These are phyloP conservation scores for Cisticola juncidis DNA, from an alignment of 2,113 vertebrate genomes.

Conservation along the genomic window DNA sequence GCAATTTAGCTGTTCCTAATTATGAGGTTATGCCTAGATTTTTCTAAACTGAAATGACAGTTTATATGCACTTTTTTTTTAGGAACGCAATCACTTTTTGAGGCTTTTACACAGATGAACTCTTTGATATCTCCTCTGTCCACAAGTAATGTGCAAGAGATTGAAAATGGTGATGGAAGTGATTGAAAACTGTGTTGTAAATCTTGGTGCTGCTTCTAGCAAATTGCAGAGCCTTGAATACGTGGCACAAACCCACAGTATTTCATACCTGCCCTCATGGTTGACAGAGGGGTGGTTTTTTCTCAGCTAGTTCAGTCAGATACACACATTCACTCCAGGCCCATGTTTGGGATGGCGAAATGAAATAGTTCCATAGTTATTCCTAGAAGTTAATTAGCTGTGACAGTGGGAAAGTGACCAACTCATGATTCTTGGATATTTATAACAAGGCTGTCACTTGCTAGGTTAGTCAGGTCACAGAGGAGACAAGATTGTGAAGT, in stretches of 20 bases:
- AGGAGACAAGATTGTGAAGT: slow-evolving; percentile 54
- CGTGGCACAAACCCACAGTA: not conserved
- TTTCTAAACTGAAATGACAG: not conserved
- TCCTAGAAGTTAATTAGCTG: slow-evolving; percentile 73
- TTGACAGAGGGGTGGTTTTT: not conserved
- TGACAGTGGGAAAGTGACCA: slow-evolving; percentile 73
- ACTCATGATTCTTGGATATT: slow-evolving; percentile 66
- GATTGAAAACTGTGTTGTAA: not conserved
- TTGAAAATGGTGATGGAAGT: not conserved
- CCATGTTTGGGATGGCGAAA: slow-evolving; percentile 12
- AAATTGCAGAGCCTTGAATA: not conserved
- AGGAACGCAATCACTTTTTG: not conserved
- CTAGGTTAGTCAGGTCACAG: slow-evolving; percentile 49
- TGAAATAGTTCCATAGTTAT: slow-evolving; percentile 67
- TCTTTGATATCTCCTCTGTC: not conserved
- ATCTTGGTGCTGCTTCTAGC: not conserved
- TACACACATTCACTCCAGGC: not conserved
- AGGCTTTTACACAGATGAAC: not conserved
- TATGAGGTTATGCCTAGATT: not conserved
- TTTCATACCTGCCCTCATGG: not conserved
- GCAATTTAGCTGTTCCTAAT: slow-evolving; percentile 14
- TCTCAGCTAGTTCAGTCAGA: slow-evolving; percentile 11
- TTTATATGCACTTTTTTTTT: not conserved
- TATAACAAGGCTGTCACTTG: slow-evolving; percentile 64
- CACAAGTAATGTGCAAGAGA: not conserved